Evolutionary conservation across 2,888 invertebrate genomes (phyloP).

Genomic region (Venustoraphidia nigricollis): DNA sequence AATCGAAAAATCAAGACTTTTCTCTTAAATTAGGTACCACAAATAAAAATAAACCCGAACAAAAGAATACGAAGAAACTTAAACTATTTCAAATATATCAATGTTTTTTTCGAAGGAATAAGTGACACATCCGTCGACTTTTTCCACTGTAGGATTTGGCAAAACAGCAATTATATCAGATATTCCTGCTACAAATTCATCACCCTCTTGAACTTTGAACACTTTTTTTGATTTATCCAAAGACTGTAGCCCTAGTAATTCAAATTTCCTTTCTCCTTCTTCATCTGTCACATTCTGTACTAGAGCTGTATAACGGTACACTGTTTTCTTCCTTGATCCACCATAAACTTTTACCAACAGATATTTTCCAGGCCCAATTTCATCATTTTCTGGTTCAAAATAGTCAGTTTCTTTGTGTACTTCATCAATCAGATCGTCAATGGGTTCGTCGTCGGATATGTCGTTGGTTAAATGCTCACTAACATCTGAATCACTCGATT

Average conservation of each 20-base stretch:
- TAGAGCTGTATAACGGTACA: slow-evolving; percentile 4
- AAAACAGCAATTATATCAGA: too few species aligned
- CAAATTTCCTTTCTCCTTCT: slow-evolving; percentile 3
- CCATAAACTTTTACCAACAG: slow-evolving; percentile 4
- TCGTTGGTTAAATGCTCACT: slow-evolving; percentile 9
- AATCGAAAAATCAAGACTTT: too few species aligned
- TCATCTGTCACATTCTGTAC: slow-evolving; percentile 2
- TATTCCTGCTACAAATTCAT: not conserved
- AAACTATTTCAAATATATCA: too few species aligned
- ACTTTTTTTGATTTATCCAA: slow-evolving; percentile 6
- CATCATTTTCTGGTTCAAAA: slow-evolving; percentile 2
- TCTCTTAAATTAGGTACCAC: too few species aligned
- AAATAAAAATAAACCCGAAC: too few species aligned
- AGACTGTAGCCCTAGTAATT: slow-evolving; percentile 6
- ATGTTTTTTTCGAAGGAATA: too few species aligned
- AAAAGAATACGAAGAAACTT: too few species aligned
- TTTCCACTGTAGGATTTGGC: too few species aligned
- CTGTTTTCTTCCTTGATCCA: slow-evolving; percentile 2
- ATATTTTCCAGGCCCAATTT: slow-evolving; percentile 3
- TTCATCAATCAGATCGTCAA: not conserved
- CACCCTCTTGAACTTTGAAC: slow-evolving; percentile 6
- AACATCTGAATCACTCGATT: slow-evolving; percentile 10
- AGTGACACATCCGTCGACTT: too few species aligned
- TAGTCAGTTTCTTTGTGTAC: slow-evolving; percentile 1
- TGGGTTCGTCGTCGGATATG: slow-evolving; percentile 6